phyloP scores from a whole-genome alignment of 1,140 invertebrate species.

The Apis laboriosa region DNA sequence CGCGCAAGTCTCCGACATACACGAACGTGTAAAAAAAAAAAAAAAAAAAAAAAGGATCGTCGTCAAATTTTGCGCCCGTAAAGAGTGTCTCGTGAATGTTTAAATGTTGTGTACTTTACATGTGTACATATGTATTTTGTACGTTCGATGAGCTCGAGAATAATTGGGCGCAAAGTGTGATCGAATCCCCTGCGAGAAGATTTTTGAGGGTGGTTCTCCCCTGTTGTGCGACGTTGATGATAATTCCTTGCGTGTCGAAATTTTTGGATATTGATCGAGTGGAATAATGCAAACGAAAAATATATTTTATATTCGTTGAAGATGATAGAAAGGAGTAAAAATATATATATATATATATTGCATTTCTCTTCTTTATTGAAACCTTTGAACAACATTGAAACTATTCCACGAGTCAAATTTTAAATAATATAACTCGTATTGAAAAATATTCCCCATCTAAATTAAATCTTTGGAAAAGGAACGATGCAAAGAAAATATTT shows the following conservation, averaged over 20 bases:
- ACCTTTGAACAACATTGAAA: no score
- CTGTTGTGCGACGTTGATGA: neutral
- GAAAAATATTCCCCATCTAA: neutral
- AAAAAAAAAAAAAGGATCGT: neutral
- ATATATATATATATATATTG: neutral
- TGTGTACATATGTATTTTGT: constrained; percentile 49
- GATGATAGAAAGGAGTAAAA: no score
- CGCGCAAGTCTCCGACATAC: neutral
- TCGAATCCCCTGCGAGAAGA: neutral
- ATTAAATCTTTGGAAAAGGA: no score
- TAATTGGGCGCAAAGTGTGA: neutral
- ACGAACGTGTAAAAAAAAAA: neutral
- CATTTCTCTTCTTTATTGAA: neutral
- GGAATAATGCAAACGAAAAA: neutral
- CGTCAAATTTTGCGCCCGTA: constrained; percentile 7
- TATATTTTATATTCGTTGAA: no score
- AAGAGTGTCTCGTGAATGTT: constrained; percentile 35
- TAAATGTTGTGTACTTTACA: constrained; percentile 42
- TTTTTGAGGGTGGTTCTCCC: constrained; percentile 2
- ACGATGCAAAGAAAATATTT: neutral
- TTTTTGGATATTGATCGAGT: neutral
- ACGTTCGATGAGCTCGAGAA: constrained; percentile 25
- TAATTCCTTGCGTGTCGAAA: neutral
- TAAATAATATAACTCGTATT: no score
- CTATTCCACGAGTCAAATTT: no score